Evolutionary conservation across 2,113 vertebrate species (phyloP).

Genomic region (Ochotona curzoniae): DNA sequence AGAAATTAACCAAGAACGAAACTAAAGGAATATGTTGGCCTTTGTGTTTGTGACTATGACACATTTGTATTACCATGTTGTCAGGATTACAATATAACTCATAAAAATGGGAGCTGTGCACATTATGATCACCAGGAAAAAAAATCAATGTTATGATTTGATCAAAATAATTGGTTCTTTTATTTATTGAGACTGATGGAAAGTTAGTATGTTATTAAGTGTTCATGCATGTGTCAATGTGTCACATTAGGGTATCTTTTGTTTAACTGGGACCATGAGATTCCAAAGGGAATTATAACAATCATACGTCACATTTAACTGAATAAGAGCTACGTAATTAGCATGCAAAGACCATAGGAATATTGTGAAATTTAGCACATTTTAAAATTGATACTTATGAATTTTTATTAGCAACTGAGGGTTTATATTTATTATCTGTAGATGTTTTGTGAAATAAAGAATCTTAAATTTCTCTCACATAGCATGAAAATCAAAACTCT

Average conservation of each 20-base stretch:
- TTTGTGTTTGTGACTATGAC: background rate
- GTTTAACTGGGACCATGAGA: background rate
- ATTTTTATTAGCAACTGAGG: background rate
- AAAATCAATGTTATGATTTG: background rate
- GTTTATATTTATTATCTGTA: background rate
- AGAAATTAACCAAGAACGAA: background rate
- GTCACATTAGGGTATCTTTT: background rate
- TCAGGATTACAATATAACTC: background rate
- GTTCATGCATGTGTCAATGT: background rate
- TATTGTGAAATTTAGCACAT: constrained; percentile 1
- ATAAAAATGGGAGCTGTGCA: background rate
- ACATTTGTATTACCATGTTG: background rate
- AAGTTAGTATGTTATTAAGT: background rate
- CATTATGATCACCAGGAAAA: background rate
- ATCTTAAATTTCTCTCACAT: background rate
- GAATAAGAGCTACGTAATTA: constrained; percentile 18
- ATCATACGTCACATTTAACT: background rate
- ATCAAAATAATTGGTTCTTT: background rate
- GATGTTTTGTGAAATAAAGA: background rate
- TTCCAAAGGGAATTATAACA: constrained; percentile 31
- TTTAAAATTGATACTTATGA: constrained; percentile 18
- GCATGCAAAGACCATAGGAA: background rate
- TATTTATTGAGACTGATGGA: background rate
- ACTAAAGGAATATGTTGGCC: background rate
- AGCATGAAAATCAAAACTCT: background rate